Conservation (phyloP, 2,797 vertebrate genomes). For the Takifugu ocellatus region DNA sequence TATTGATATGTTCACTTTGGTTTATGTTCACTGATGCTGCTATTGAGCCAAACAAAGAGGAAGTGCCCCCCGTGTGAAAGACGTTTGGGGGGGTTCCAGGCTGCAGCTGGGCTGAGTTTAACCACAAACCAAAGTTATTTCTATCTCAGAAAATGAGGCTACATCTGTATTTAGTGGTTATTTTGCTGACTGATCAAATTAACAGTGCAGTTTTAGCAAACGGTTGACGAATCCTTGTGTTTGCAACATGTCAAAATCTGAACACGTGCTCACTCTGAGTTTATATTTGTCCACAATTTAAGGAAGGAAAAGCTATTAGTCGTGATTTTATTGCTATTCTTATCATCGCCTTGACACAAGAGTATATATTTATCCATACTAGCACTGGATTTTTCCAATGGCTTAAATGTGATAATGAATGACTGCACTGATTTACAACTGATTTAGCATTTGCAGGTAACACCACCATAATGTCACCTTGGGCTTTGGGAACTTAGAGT, state of each 20-base stretch:
- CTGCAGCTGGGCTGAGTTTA: constrained; percentile 9
- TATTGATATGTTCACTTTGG: constrained; percentile 22
- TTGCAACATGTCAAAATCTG: background rate
- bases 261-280: background rate
- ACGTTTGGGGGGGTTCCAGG: constrained; percentile 14
- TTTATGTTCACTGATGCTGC: constrained; percentile 17
- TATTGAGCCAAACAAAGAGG: constrained; percentile 14
- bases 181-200: background rate
- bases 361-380: background rate
- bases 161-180: background rate
- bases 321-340: too few species aligned
- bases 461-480: background rate
- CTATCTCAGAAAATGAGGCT: background rate
- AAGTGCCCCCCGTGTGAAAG: constrained; percentile 11
- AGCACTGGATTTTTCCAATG: too few species aligned
- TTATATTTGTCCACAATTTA: background rate
- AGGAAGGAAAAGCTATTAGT: background rate
- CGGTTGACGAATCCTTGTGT: background rate
- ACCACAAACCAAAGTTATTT: background rate
- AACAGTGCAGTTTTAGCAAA: background rate
- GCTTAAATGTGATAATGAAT: background rate
- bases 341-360: background rate
- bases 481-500: background rate
- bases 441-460: background rate
- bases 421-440: background rate